phyloP scores from a whole-genome alignment of 2,113 vertebrate genomes.

The Odontophorus gujanensis region DNA sequence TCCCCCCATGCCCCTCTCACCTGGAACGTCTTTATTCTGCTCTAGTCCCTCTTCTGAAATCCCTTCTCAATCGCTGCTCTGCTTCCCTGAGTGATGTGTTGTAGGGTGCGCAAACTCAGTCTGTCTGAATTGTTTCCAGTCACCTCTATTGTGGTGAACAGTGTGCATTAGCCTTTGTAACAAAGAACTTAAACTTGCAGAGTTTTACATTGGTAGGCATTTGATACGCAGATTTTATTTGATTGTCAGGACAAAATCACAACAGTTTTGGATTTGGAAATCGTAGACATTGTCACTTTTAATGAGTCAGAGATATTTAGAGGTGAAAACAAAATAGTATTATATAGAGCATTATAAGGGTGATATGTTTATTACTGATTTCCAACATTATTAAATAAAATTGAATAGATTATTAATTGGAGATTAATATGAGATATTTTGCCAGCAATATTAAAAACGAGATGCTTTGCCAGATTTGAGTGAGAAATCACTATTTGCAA shows the following conservation, averaged over 20 bases:
- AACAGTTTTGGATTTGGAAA: neutral
- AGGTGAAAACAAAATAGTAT: neutral
- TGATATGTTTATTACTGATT: neutral
- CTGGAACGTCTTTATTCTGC: neutral
- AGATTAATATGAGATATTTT: neutral
- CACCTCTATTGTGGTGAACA: neutral
- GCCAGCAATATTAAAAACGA: neutral
- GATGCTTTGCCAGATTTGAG: neutral
- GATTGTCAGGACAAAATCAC: neutral
- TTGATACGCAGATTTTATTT: neutral
- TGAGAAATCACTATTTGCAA: neutral
- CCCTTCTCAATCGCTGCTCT: neutral
- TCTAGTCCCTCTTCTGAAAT: neutral
- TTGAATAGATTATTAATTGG: neutral
- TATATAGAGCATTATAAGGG: neutral
- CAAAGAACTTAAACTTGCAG: neutral
- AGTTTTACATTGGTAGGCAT: neutral
- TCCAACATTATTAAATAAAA: neutral
- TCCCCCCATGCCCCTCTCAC: accelerated
- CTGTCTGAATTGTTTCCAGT: neutral
- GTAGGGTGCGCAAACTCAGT: neutral
- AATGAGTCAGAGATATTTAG: neutral
- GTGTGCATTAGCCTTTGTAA: neutral
- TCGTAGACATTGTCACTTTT: neutral
- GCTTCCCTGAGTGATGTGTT: neutral